phyloP scores from a whole-genome alignment of 37 sponge, comb jelly and placozoan species.

The Mnemiopsis leidyi region DNA sequence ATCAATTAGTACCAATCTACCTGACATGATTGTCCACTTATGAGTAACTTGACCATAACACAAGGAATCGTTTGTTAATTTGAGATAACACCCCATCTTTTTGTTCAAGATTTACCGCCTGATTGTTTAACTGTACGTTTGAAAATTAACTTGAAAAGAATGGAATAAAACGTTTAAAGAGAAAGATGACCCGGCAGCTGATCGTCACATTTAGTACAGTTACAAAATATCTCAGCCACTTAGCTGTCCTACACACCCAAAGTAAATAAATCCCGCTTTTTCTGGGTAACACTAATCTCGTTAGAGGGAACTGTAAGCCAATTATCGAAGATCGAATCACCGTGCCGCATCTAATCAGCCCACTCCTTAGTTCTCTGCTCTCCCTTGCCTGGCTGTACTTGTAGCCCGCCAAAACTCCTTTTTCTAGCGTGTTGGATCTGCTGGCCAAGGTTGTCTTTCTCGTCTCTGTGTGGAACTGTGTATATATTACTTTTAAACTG shows the following conservation, averaged over 20 bases:
- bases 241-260: not conserved
- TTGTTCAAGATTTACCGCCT: too few species aligned
- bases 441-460: not conserved
- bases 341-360: too few species aligned
- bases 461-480: not conserved
- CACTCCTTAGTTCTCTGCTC: not conserved
- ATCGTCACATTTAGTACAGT: not conserved
- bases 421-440: not conserved
- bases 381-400: not conserved
- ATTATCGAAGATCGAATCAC: not conserved
- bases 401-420: too few species aligned
- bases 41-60: too few species aligned
- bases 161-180: too few species aligned
- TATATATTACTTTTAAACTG: not conserved
- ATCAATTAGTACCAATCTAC: too few species aligned
- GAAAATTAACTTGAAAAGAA: too few species aligned
- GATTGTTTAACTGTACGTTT: too few species aligned
- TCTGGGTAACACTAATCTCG: not conserved
- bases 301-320: not conserved
- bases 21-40: too few species aligned
- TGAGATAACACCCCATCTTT: too few species aligned
- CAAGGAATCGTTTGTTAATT: too few species aligned
- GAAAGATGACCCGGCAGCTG: too few species aligned
- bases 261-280: not conserved
- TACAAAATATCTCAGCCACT: not conserved